Percentiles rank a stretch among this genome's conserved stretches.
phyloP scores from a whole-genome alignment of 2,888 invertebrate genomes.

The Torymus aiolomorphi region DNA sequence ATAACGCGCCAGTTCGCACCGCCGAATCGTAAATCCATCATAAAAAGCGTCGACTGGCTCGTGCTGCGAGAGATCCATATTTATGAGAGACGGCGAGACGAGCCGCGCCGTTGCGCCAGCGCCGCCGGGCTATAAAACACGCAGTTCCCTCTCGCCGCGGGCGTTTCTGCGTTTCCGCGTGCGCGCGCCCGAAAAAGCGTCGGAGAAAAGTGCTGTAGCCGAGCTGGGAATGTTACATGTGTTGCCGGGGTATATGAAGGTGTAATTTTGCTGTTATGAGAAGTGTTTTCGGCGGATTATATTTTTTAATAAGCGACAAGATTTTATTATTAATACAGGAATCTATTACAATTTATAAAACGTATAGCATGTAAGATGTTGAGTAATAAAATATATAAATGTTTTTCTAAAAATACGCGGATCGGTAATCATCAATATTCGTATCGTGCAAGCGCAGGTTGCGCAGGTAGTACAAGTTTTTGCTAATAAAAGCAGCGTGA shows the following conservation, averaged over 20 bases:
- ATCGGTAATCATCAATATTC: neutral
- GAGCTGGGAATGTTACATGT: no score
- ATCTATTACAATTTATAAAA: no score
- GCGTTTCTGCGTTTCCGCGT: slow-evolving; percentile 9
- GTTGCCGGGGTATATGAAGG: no score
- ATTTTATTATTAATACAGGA: no score
- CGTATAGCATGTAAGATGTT: no score
- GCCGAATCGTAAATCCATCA: slow-evolving; percentile 39
- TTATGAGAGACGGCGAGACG: slow-evolving; percentile 21
- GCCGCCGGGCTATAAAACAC: slow-evolving; percentile 17
- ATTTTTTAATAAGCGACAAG: no score
- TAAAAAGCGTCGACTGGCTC: slow-evolving; percentile 27
- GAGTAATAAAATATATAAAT: neutral
- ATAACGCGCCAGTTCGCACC: neutral
- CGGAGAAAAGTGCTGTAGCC: no score
- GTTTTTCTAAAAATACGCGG: neutral
- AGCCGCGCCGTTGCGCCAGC: neutral
- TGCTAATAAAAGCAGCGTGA: slow-evolving; percentile 13
- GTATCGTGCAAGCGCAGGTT: slow-evolving; percentile 13
- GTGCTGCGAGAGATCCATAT: slow-evolving; percentile 33
- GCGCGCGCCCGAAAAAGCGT: slow-evolving; percentile 4
- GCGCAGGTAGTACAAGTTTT: slow-evolving; percentile 24
- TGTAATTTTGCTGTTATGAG: no score
- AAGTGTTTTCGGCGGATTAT: no score
- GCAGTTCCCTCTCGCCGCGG: neutral